phyloP scores from a whole-genome alignment of 2,888 invertebrate species.

The Prenolepis imparis region DNA sequence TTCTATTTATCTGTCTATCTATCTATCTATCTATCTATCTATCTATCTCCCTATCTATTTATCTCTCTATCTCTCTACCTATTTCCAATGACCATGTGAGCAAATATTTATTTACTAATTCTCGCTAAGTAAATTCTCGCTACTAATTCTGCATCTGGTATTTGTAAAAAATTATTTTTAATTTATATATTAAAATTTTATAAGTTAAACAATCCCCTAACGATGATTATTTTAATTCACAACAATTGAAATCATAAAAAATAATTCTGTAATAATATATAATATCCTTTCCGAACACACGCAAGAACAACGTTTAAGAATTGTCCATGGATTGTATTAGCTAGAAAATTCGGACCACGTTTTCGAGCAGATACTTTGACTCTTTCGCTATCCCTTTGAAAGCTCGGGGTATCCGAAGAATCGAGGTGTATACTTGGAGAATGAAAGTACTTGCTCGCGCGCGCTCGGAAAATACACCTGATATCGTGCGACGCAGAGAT shows the following conservation, averaged over 20 bases:
- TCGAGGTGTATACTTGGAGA: slow-evolving; percentile 47
- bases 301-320: slow-evolving; percentile 36
- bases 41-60: neutral
- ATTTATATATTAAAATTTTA: neutral
- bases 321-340: slow-evolving; percentile 24
- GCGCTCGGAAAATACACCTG: slow-evolving; percentile 53
- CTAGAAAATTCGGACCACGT: slow-evolving; percentile 43
- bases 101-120: slow-evolving; percentile 71
- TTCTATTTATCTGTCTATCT: neutral
- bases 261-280: neutral
- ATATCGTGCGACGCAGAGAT: slow-evolving; percentile 47
- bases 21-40: neutral
- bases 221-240: neutral
- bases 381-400: slow-evolving; percentile 54
- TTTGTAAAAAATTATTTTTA: neutral
- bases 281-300: neutral
- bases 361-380: slow-evolving; percentile 50
- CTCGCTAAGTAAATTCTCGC: slow-evolving; percentile 50
- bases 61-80: slow-evolving; percentile 35
- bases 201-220: neutral
- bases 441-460: slow-evolving; percentile 47
- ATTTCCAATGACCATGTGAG: slow-evolving; percentile 62
- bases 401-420: slow-evolving; percentile 43
- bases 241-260: neutral
- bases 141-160: neutral